These are phyloP conservation scores for Zosterops pallidus DNA, from an alignment of 2,113 vertebrate species.

Conservation along the genomic window DNA sequence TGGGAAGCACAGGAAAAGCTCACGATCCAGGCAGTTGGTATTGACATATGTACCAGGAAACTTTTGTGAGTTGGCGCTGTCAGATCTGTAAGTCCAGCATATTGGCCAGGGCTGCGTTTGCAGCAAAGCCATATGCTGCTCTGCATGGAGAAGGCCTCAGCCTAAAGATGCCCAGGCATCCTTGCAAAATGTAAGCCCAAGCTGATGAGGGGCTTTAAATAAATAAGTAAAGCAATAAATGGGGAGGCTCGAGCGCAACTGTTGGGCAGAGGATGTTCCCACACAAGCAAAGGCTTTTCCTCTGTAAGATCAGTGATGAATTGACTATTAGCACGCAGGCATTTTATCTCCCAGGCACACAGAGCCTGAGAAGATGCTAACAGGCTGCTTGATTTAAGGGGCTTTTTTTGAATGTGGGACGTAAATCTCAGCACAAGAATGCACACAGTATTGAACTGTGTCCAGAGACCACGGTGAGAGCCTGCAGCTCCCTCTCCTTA, in stretches of 20 bases:
- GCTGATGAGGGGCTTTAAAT: background rate
- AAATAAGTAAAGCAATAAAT: background rate
- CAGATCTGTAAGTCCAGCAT: slow-evolving; percentile 43
- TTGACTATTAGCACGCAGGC: slow-evolving; percentile 28
- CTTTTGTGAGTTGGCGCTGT: background rate
- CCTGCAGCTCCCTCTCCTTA: slow-evolving; percentile 30
- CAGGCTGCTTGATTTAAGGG: slow-evolving; percentile 64
- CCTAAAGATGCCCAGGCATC: background rate
- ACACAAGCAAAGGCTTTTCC: background rate
- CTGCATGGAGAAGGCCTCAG: background rate
- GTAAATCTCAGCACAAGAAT: slow-evolving; percentile 62
- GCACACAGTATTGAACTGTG: slow-evolving; percentile 42
- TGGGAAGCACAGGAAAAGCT: background rate
- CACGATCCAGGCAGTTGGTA: background rate
- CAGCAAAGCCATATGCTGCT: slow-evolving; percentile 26
- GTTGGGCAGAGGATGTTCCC: background rate
- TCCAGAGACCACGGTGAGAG: slow-evolving; percentile 24
- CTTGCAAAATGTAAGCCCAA: background rate
- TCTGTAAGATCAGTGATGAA: slow-evolving; percentile 29
- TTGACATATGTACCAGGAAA: slow-evolving; percentile 20
- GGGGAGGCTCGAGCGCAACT: background rate
- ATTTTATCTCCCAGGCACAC: slow-evolving; percentile 52
- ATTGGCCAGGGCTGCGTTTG: background rate
- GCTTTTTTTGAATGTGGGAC: slow-evolving; percentile 32
- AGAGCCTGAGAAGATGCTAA: slow-evolving; percentile 50